Evolutionary conservation across 2,113 vertebrate genomes (phyloP).

Genomic region (Calidris pygmaea): DNA sequence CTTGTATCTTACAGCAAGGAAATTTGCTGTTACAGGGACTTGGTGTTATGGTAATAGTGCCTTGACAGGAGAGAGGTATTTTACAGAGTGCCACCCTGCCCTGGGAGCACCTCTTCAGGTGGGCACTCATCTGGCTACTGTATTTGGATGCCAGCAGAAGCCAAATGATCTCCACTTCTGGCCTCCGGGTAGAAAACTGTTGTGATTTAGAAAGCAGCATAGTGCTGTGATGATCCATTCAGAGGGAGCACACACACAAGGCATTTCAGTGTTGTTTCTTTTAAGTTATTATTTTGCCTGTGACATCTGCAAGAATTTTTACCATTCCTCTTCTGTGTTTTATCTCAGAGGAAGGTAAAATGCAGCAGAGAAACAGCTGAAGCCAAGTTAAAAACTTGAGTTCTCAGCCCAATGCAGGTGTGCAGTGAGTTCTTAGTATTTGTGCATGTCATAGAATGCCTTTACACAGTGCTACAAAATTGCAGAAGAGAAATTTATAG

Average conservation of each 20-base stretch:
- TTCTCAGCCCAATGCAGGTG: not conserved
- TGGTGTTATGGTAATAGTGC: not conserved
- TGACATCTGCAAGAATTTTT: not conserved
- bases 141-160: not conserved
- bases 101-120: not conserved
- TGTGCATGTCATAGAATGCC: not conserved
- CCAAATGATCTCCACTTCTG: not conserved
- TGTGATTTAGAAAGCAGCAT: not conserved
- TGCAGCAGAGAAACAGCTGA: not conserved
- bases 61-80: not conserved
- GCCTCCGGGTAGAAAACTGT: not conserved
- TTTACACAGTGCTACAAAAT: not conserved
- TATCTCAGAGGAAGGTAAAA: not conserved
- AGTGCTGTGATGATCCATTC: not conserved
- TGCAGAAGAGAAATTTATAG: not conserved
- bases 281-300: not conserved
- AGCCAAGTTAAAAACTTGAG: not conserved
- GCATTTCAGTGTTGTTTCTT: not conserved
- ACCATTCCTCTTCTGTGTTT: not conserved
- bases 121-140: not conserved
- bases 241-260: not conserved
- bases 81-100: not conserved
- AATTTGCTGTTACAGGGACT: not conserved
- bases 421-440: not conserved
- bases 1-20: not conserved